A percentile compares a stretch with the other conserved stretches of the same genome.
Conservation (phyloP, 2,113 vertebrate species). For the Neolamprologus brichardi region DNA sequence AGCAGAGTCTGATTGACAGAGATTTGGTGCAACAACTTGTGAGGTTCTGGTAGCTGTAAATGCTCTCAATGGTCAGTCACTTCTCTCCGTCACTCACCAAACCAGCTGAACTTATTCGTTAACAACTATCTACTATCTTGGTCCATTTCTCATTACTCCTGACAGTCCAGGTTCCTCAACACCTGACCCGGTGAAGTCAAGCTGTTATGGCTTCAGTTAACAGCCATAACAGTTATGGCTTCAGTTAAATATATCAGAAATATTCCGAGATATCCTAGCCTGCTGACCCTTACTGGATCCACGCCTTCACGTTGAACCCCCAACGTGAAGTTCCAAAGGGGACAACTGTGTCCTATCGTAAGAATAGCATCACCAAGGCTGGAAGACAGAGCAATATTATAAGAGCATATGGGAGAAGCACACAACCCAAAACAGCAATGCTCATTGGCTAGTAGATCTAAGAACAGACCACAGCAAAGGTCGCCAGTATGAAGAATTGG, state of each 20-base stretch:
- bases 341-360: neutral
- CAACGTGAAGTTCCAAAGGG: rapidly evolving
- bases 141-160: neutral
- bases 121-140: neutral
- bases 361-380: neutral
- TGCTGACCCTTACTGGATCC: neutral
- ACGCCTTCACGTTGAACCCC: rapidly evolving
- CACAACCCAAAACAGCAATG: neutral
- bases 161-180: neutral
- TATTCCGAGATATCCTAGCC: neutral
- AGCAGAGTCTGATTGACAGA: neutral
- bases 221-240: neutral
- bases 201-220: neutral
- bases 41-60: neutral
- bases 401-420: neutral
- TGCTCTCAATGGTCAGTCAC: neutral
- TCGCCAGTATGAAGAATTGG: neutral
- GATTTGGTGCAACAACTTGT: neutral
- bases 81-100: rapidly evolving
- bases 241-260: neutral
- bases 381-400: rapidly evolving
- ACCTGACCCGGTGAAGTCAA: neutral
- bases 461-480: neutral
- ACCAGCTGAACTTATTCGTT: neutral
- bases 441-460: neutral